Evolutionary conservation across 2,888 invertebrate species (phyloP).

Genomic region (Orthosia gothica): DNA sequence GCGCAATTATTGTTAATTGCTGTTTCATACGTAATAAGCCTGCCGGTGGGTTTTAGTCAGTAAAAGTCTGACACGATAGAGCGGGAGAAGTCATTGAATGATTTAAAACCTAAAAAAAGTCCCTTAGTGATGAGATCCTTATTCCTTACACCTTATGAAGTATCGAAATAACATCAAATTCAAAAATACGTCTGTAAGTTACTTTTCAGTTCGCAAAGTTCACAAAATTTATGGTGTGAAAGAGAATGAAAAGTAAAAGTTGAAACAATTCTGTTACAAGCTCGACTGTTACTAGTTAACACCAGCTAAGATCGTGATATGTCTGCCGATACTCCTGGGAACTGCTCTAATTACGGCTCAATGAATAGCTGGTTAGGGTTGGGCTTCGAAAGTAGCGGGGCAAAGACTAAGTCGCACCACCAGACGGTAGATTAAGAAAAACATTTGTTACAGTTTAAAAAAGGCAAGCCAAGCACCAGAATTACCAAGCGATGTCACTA

Average conservation of each 20-base stretch:
- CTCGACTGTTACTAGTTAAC: constrained; percentile 47
- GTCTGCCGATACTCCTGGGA: constrained; percentile 76
- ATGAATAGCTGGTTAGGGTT: constrained; percentile 61
- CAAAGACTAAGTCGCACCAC: neutral
- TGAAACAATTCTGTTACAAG: constrained; percentile 14
- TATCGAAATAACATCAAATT: neutral
- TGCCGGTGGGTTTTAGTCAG: no score
- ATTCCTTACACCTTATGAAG: neutral
- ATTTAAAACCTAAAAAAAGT: no score
- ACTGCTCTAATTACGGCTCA: constrained; percentile 79
- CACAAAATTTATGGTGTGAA: constrained; percentile 9
- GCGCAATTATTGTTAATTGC: no score
- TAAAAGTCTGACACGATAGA: no score
- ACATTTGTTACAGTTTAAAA: neutral
- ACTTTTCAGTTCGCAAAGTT: neutral
- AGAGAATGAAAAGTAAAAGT: constrained; percentile 50
- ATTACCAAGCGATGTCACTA: neutral
- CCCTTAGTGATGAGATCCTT: neutral
- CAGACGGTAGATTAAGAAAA: neutral
- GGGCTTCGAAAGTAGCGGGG: constrained; percentile 51
- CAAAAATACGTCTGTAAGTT: neutral
- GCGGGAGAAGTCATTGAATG: no score
- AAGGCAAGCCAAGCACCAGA: neutral
- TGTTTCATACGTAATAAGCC: no score
- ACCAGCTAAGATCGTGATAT: constrained; percentile 54